Evolutionary conservation across 2,797 vertebrate genomes (phyloP).

Genomic region (Ibycter americanus): DNA sequence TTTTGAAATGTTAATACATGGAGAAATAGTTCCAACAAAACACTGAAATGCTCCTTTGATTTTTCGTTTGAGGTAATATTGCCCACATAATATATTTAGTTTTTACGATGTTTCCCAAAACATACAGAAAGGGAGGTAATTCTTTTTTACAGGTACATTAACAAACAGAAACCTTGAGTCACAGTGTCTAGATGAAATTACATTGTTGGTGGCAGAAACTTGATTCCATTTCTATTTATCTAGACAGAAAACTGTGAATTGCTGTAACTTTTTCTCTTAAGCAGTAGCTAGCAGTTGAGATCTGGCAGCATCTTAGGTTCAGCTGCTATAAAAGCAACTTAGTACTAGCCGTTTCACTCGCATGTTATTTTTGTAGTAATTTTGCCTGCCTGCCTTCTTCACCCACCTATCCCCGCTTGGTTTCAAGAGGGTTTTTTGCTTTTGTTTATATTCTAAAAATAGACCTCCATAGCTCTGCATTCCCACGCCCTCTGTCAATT

Average conservation of each 20-base stretch:
- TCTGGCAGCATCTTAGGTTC: not conserved
- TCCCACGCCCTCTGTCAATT: not conserved
- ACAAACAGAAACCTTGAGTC: not conserved
- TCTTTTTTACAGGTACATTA: not conserved
- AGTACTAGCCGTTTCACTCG: not conserved
- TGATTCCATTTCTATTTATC: not conserved
- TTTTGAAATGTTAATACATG: not conserved
- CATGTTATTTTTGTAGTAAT: not conserved
- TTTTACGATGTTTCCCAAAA: not conserved
- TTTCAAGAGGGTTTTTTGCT: not conserved
- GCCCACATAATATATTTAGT: not conserved
- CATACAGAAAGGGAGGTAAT: not conserved
- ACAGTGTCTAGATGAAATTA: not conserved
- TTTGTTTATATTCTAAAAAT: not conserved
- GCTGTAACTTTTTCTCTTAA: not conserved
- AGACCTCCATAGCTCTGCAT: not conserved
- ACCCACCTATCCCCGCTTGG: not conserved
- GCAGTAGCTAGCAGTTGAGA: not conserved
- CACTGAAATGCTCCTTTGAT: rapidly evolving
- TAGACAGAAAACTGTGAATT: not conserved
- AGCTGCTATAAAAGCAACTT: not conserved
- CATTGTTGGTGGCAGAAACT: not conserved
- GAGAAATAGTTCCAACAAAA: not conserved
- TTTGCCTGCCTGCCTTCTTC: not conserved
- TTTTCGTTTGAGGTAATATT: not conserved